Conservation (phyloP, 2,888 invertebrate species). For the Chromoteleia sp. region DNA sequence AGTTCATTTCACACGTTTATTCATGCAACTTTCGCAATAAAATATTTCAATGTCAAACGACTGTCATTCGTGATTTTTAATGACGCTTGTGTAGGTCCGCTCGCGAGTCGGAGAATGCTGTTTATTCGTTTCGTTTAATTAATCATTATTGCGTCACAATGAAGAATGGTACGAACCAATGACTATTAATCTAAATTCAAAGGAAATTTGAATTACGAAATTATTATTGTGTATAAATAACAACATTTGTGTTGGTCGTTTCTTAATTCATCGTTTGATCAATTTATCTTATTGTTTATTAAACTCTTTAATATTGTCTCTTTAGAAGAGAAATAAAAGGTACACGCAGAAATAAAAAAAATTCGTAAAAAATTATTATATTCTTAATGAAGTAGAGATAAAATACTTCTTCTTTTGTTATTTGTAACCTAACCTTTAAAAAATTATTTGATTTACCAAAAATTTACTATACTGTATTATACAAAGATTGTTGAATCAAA, state of each 20-base stretch:
- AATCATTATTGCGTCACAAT: conserved; percentile 31
- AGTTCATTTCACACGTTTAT: conserved; percentile 58
- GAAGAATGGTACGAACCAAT: conserved; percentile 9
- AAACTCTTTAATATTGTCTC: not conserved
- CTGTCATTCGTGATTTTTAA: conserved; percentile 43
- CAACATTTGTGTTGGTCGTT: not conserved
- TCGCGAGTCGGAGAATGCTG: not conserved
- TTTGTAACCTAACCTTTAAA: no score
- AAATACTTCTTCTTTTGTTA: no score
- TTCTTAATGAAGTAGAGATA: no score
- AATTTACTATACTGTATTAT: no score
- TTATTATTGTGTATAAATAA: conserved; percentile 5
- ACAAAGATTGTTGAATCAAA: no score
- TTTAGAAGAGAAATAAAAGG: no score
- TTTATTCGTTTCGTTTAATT: conserved; percentile 33
- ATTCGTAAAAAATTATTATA: no score
- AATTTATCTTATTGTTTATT: not conserved
- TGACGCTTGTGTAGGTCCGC: not conserved
- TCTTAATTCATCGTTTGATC: not conserved
- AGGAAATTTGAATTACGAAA: conserved; percentile 18
- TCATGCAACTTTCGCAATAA: conserved; percentile 28
- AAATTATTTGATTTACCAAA: no score
- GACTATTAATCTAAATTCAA: conserved; percentile 29
- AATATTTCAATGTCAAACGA: conserved; percentile 52
- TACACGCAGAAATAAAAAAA: no score